phyloP scores from a whole-genome alignment of 2,888 invertebrate species.

The Oxyteleia sp. region DNA sequence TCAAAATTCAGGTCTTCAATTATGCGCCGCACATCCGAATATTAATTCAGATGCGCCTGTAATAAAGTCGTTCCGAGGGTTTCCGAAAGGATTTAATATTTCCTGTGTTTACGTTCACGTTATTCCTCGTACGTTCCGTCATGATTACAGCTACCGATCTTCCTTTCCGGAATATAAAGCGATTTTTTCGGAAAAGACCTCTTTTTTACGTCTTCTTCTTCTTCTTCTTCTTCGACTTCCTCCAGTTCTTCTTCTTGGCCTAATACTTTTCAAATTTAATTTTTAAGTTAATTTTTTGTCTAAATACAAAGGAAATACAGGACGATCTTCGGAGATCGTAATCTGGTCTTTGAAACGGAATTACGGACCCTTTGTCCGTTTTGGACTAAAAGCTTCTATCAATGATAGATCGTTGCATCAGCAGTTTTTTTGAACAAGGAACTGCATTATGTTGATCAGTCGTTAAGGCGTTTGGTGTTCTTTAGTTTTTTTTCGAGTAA shows the following conservation, averaged over 20 bases:
- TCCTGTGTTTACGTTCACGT: constrained; percentile 38
- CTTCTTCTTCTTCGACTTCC: too few species aligned
- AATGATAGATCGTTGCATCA: constrained; percentile 13
- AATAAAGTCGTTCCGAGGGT: constrained; percentile 34
- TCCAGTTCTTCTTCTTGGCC: too few species aligned
- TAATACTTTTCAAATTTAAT: too few species aligned
- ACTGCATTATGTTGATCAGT: too few species aligned
- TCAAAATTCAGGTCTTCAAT: constrained; percentile 40
- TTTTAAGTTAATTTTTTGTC: constrained; percentile 11
- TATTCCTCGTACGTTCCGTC: constrained; percentile 5
- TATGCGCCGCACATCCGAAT: constrained; percentile 26
- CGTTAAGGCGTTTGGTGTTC: too few species aligned
- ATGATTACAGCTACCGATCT: constrained; percentile 32
- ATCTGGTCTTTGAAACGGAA: constrained; percentile 29
- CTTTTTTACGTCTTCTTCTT: too few species aligned
- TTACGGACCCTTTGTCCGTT: constrained; percentile 10
- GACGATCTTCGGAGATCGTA: constrained; percentile 14
- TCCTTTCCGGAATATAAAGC: constrained; percentile 1
- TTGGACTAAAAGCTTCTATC: constrained; percentile 40
- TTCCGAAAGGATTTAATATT: constrained; percentile 61
- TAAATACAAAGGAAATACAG: constrained; percentile 23
- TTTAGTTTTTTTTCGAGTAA: too few species aligned
- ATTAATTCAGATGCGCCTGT: constrained; percentile 24
- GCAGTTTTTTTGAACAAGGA: constrained; percentile 13
- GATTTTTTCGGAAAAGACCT: background rate